Base-by-base conservation (phyloP, 2,113 vertebrate species). In the Perca flavescens region DNA sequence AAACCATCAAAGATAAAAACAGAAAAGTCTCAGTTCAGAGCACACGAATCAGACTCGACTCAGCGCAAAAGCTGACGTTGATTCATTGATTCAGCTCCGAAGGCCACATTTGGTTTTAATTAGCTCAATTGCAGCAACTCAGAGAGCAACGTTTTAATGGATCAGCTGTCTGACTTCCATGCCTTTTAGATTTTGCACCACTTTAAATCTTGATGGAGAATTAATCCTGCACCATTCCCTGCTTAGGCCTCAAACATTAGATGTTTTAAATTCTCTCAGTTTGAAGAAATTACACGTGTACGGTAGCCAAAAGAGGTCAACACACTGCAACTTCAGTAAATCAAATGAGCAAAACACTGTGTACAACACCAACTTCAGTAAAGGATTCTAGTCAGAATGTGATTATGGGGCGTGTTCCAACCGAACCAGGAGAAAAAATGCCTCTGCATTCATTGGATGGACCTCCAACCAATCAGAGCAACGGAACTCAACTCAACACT, bases 81-180 rank as follows among this genome's bases (percentile, higher is more conserved):
- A 82, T 19, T 63, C 57, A 82, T 70, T 6, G 72, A 31, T 62
- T 3, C 1, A 2, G 50, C 12, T 40, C 50, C 31, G 2, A 22
- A 54, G 12, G 50, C 58, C 40, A 53, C 54, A 17, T 13, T 17
- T 16, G 28, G 31, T 46, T 74, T 82, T 40, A 75, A 82, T 82
- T 12, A 70, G 40, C 36, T 19, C 64, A 56, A 82, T 22, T 28
- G 75, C 53, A 54, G 28, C 28, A 7, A 34, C 22, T 11, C 1
- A 5, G 9, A 49, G 22, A 19, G 47, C 28, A 31, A n/a, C 12
- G 1, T 34, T 22, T 22, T 52, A 4, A 50, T 36, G 19, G 72
- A 28, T 60, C 12, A 34, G 34, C 63, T 25, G 14, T 17, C 47
- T 10, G 56, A 21, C 36, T 31, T 2, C 28, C 15, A 3, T 6